A percentile compares a stretch with the other conserved stretches of the same genome.
phyloP scores from a whole-genome alignment of 2,113 vertebrate genomes.

The Strix aluco region DNA sequence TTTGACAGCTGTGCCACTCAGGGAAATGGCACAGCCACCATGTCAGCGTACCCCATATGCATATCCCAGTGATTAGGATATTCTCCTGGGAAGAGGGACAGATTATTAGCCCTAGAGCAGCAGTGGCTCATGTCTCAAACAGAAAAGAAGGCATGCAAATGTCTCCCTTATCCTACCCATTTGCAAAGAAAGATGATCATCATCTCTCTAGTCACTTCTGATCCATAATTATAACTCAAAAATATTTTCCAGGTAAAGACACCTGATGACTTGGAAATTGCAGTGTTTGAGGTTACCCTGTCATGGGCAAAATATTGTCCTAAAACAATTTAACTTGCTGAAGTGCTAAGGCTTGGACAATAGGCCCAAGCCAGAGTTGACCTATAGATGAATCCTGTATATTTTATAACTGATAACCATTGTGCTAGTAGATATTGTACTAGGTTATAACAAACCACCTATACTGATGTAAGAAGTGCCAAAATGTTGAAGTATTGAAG shows the following conservation, averaged over 20 bases:
- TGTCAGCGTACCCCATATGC: neutral
- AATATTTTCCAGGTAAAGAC: neutral
- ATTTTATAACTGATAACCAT: too few relatives aligned
- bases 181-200: neutral
- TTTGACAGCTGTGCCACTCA: neutral
- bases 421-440: too few relatives aligned
- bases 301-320: neutral
- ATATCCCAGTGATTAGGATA: neutral
- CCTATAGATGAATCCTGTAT: too few relatives aligned
- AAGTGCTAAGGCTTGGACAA: too few relatives aligned
- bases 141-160: neutral
- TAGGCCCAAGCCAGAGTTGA: too few relatives aligned
- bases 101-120: neutral
- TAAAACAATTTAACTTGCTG: neutral
- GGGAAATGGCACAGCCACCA: neutral
- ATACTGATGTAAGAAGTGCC: too few relatives aligned
- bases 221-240: neutral
- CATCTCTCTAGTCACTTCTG: neutral
- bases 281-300: neutral
- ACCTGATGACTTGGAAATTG: neutral
- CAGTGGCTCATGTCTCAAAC: neutral
- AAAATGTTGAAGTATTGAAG: too few relatives aligned
- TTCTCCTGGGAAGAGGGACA: neutral
- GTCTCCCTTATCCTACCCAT: neutral
- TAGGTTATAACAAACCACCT: too few relatives aligned